Conservation (phyloP, 2,888 invertebrate species). For the Liposcelis brunnea region DNA sequence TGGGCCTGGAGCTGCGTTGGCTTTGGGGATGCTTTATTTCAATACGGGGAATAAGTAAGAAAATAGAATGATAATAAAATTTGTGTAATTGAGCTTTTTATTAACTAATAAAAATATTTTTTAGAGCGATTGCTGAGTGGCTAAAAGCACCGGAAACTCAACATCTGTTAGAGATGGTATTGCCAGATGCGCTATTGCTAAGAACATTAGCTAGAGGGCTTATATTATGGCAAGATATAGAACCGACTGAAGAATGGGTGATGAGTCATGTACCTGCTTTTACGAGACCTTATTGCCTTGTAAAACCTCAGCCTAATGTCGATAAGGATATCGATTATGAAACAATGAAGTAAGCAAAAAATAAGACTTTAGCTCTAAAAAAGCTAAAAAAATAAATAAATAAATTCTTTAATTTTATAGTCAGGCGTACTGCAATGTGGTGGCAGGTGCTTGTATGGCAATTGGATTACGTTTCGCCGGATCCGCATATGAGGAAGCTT, state of each 20-base stretch:
- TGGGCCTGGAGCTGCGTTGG: conserved; percentile 86
- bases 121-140: conserved; percentile 71
- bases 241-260: conserved; percentile 69
- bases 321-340: conserved; percentile 61
- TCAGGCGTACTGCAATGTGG: conserved; percentile 92
- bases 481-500: conserved; percentile 66
- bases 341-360: conserved; percentile 72
- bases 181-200: conserved; percentile 78
- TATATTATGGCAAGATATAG: conserved; percentile 74
- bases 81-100: neutral
- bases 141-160: conserved; percentile 79
- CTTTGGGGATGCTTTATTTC: conserved; percentile 84
- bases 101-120: conserved; percentile 9
- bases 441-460: conserved; percentile 87
- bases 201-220: conserved; percentile 63
- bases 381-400: conserved; percentile 8
- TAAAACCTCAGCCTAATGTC: conserved; percentile 44
- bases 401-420: conserved; percentile 29
- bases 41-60: conserved; percentile 50
- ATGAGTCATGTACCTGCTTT: conserved; percentile 61
- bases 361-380: conserved; percentile 7
- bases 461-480: conserved; percentile 89
- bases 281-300: conserved; percentile 60
- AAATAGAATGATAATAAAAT: neutral
- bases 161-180: conserved; percentile 73